Percentiles rank a stretch among this genome's conserved stretches.
phyloP scores from a whole-genome alignment of 2,797 vertebrate species.

The Girardinus metallicus region DNA sequence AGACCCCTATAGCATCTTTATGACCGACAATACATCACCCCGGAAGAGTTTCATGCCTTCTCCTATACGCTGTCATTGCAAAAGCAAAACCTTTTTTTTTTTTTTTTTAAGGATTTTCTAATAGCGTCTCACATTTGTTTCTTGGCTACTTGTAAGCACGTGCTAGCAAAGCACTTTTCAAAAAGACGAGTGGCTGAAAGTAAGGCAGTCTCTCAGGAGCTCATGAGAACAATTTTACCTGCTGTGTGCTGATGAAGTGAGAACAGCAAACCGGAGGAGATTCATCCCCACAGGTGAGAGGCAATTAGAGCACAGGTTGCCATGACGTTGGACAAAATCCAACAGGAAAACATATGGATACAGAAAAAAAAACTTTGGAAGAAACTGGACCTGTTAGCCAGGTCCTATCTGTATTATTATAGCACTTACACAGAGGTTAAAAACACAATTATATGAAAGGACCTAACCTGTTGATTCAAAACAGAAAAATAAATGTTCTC shows the following conservation, averaged over 20 bases:
- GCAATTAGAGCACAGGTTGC: not conserved
- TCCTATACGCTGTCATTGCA: not conserved
- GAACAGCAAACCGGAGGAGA: not conserved
- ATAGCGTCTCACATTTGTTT: not conserved
- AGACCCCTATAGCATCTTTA: conserved; percentile 4
- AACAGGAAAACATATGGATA: not conserved
- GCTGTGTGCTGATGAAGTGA: not conserved
- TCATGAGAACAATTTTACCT: not conserved
- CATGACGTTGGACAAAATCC: not conserved
- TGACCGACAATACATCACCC: not conserved
- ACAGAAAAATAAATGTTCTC: not conserved
- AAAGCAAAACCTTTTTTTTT: not conserved
- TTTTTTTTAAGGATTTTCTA: not conserved
- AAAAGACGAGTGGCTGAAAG: not conserved
- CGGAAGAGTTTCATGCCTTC: not conserved
- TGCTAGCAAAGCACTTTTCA: not conserved
- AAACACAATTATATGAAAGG: not conserved
- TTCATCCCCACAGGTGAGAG: not conserved
- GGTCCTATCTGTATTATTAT: not conserved
- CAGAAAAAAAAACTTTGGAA: not conserved
- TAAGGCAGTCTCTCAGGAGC: not conserved
- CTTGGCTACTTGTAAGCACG: not conserved
- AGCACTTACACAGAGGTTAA: not conserved
- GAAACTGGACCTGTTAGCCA: not conserved
- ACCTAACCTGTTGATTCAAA: not conserved